These are phyloP conservation scores for Tympanoctomys barrerae DNA, from an alignment of 2,797 vertebrate genomes.

Conservation along the genomic window DNA sequence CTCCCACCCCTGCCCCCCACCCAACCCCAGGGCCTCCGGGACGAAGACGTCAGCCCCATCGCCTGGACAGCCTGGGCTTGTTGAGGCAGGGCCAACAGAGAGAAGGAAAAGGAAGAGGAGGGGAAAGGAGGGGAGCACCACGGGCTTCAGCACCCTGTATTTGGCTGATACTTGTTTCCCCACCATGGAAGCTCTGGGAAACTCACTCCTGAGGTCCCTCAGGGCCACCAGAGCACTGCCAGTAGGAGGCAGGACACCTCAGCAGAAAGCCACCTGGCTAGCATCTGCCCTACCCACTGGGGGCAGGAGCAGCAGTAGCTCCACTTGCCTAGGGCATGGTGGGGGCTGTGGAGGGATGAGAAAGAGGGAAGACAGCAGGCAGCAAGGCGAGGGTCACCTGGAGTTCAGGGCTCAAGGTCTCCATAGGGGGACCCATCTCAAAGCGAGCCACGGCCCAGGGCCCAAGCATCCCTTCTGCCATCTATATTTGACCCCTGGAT, in stretches of 20 bases:
- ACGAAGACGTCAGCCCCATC: constrained; percentile 73
- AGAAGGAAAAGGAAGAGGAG: constrained; percentile 53
- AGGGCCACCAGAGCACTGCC: not conserved
- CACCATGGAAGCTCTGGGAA: not conserved
- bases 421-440: not conserved
- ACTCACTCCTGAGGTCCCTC: not conserved
- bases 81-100: constrained; percentile 50
- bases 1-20: not conserved
- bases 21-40: not conserved
- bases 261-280: not conserved
- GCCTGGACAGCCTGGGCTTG: constrained; percentile 73
- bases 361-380: not conserved
- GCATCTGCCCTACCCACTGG: not conserved
- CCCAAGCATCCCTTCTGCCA: not conserved
- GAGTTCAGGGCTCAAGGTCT: constrained; percentile 68
- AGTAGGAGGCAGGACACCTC: not conserved
- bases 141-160: not conserved
- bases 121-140: constrained; percentile 24
- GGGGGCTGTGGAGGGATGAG: not conserved
- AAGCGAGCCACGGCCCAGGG: not conserved
- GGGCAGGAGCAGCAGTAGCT: not conserved
- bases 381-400: constrained; percentile 66
- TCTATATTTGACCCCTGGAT: fast-evolving
- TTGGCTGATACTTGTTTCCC: not conserved
- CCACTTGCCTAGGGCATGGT: constrained; percentile 32